Percentiles rank a stretch among this genome's conserved stretches.
These are phyloP conservation scores for Solea solea DNA, from an alignment of 2,113 vertebrate genomes.

Conservation along the genomic window DNA sequence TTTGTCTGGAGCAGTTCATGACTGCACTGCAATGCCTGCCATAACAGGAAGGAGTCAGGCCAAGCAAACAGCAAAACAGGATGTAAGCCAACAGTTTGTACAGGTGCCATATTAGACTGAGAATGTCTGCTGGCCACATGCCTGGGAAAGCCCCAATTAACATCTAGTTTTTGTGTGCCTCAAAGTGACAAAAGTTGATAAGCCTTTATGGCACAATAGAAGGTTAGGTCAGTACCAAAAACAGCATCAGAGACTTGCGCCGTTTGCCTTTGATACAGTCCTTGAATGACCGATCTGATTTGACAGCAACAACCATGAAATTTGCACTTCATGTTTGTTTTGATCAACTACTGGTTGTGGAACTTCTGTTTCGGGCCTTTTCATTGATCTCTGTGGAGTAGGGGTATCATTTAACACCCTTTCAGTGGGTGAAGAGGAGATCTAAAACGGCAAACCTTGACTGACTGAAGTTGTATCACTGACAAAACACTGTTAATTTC, in stretches of 20 bases:
- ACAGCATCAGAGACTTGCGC: neutral
- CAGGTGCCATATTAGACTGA: constrained; percentile 70
- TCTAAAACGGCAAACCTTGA: neutral
- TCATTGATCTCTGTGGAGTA: constrained; percentile 31
- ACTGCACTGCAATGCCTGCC: constrained; percentile 25
- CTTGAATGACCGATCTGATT: constrained; percentile 13
- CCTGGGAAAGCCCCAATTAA: constrained; percentile 70
- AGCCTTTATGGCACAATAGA: constrained; percentile 41
- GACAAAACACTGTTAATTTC: too few species aligned
- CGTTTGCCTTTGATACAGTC: constrained; percentile 11
- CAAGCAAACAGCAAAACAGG: constrained; percentile 76
- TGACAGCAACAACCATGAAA: constrained; percentile 2
- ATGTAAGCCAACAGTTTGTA: constrained; percentile 66
- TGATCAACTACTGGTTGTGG: constrained; percentile 9
- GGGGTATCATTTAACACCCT: constrained; percentile 13
- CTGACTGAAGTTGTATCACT: too few species aligned
- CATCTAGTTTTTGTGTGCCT: constrained; percentile 47
- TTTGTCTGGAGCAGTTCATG: constrained; percentile 36
- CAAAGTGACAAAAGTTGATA: constrained; percentile 42
- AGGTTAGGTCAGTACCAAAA: constrained; percentile 20
- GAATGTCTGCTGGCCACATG: constrained; percentile 60
- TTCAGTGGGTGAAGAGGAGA: constrained; percentile 11
- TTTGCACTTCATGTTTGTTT: constrained; percentile 48
- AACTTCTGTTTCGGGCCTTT: neutral
- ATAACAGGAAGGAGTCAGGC: constrained; percentile 74